A percentile compares a stretch with the other conserved stretches of the same genome.
Conservation (phyloP, 2,888 invertebrate genomes). For the Tetramorium bicarinatum region DNA sequence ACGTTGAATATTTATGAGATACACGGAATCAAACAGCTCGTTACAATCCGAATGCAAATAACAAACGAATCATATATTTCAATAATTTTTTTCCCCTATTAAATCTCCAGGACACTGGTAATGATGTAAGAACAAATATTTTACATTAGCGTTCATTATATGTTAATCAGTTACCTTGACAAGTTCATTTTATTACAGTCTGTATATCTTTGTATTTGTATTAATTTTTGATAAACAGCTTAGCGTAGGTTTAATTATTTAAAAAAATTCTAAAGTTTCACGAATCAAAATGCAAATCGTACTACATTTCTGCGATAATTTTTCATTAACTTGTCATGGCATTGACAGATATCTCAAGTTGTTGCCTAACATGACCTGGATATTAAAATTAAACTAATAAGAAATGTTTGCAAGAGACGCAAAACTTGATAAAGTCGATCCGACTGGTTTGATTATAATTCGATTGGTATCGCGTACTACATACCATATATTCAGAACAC, state of each 20-base stretch:
- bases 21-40: not conserved
- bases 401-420: not conserved
- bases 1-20: constrained; percentile 46
- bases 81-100: constrained; percentile 6
- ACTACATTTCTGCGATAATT: not conserved
- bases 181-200: not conserved
- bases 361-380: not conserved
- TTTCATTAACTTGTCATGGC: not conserved
- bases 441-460: constrained; percentile 9
- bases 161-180: constrained; percentile 1
- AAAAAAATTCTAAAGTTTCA: not conserved
- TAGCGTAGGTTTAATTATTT: not conserved
- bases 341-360: constrained; percentile 9
- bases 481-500: not conserved
- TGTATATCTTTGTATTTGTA: constrained; percentile 3
- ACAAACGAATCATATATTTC: constrained; percentile 6
- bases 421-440: constrained; percentile 12
- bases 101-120: not conserved
- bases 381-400: not conserved
- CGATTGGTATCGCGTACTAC: not conserved
- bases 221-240: not conserved
- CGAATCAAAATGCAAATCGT: not conserved
- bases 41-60: constrained; percentile 5
- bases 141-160: not conserved
- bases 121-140: not conserved